Conservation (phyloP, 2,113 vertebrate genomes). For the Scopus umbretta region DNA sequence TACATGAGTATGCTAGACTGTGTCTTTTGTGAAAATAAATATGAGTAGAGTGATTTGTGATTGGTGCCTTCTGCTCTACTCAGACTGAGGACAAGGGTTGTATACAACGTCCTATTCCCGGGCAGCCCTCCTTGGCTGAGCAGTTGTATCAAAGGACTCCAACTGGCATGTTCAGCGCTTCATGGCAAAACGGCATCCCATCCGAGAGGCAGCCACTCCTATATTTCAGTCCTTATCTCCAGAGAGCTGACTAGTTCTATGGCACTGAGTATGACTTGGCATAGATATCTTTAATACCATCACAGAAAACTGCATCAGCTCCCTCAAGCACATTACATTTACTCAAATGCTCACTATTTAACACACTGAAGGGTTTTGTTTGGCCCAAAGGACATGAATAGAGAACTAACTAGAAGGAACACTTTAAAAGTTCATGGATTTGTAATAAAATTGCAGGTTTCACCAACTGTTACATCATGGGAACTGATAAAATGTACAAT, state of each 20-base stretch:
- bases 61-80: neutral
- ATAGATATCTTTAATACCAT: neutral
- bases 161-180: neutral
- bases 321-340: neutral
- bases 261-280: neutral
- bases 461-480: neutral
- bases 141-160: neutral
- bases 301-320: neutral
- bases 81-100: neutral
- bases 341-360: neutral
- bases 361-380: neutral
- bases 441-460: conserved; percentile 16
- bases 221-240: neutral
- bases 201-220: neutral
- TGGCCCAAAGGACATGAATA: neutral
- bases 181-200: neutral
- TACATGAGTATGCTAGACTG: neutral
- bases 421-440: conserved; percentile 12
- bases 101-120: neutral
- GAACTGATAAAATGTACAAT: neutral
- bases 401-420: neutral
- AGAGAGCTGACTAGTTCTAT: neutral
- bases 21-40: conserved; percentile 40
- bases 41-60: conserved; percentile 19
- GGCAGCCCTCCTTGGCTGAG: neutral